Evolutionary conservation across 1,140 invertebrate genomes (phyloP).

Genomic region (Drosophila tsacasi): DNA sequence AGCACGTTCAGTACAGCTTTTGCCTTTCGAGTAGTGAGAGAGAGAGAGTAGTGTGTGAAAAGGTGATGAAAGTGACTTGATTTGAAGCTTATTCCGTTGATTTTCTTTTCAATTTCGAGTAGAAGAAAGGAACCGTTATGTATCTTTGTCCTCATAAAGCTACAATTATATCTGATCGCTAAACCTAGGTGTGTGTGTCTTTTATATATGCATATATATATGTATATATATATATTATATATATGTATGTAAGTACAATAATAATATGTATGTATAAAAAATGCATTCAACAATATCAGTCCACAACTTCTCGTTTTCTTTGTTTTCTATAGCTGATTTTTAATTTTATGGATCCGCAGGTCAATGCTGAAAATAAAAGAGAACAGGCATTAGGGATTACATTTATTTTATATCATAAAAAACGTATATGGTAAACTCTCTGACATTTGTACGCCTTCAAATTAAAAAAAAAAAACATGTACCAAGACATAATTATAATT

Average conservation of each 20-base stretch:
- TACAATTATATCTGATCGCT: conserved; percentile 67
- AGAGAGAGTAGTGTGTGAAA: conserved; percentile 18
- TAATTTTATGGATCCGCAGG: neutral
- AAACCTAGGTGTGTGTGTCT: conserved; percentile 37
- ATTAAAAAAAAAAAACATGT: too few relatives aligned
- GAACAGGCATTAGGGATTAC: neutral
- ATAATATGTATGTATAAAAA: conserved; percentile 73
- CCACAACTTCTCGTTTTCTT: conserved; percentile 53
- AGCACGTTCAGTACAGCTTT: conserved; percentile 11
- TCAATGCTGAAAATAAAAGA: conserved; percentile 6
- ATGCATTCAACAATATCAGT: conserved; percentile 82
- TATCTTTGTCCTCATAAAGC: conserved; percentile 57
- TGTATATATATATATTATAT: too few relatives aligned
- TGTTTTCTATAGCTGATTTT: conserved; percentile 11
- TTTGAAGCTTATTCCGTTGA: neutral
- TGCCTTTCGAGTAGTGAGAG: conserved; percentile 9
- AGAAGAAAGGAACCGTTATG: conserved; percentile 70
- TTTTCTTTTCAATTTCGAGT: conserved; percentile 20
- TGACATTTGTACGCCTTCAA: too few relatives aligned
- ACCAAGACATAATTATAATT: too few relatives aligned
- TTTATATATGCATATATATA: conserved; percentile 40
- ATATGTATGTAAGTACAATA: conserved; percentile 60
- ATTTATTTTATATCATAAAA: neutral
- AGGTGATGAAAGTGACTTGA: conserved; percentile 26
- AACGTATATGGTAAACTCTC: too few relatives aligned